These are phyloP conservation scores for Zaprionus bogoriensis DNA, from an alignment of 2,888 invertebrate species.

Conservation along the genomic window DNA sequence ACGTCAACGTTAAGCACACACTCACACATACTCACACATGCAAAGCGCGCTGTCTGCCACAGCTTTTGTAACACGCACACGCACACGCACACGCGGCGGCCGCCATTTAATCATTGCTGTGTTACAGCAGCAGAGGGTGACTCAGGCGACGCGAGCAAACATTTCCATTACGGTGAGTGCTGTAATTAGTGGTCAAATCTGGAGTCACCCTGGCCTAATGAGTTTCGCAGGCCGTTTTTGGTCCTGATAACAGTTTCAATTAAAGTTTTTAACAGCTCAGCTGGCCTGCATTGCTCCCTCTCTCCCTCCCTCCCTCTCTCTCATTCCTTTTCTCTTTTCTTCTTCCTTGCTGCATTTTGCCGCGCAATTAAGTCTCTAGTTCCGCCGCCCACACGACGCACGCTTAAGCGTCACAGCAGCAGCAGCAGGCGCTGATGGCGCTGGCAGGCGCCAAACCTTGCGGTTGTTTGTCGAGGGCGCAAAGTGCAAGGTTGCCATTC, in stretches of 20 bases:
- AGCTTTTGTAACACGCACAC: constrained; percentile 2
- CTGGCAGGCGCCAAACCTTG: constrained; percentile 53
- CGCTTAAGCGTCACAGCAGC: constrained; percentile 17
- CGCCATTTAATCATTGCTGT: constrained; percentile 31
- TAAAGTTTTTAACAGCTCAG: constrained; percentile 55
- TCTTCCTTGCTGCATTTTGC: constrained; percentile 19
- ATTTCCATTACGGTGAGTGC: constrained; percentile 8
- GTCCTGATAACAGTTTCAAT: constrained; percentile 52
- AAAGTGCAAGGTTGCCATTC: constrained; percentile 73
- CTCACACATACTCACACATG: constrained; percentile 9
- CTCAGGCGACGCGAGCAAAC: constrained; percentile 17
- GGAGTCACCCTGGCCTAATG: constrained; percentile 42
- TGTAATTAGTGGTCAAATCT: constrained; percentile 15
- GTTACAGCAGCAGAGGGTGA: constrained; percentile 29
- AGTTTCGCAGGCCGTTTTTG: constrained; percentile 19
- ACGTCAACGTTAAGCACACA: no score
- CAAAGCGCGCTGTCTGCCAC: no score
- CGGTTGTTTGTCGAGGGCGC: constrained; percentile 64
- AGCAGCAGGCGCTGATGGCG: constrained; percentile 3
- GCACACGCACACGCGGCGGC: constrained; percentile 1
- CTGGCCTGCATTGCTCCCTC: constrained; percentile 23
- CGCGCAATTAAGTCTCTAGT: constrained; percentile 47
- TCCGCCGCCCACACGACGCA: constrained; percentile 19
- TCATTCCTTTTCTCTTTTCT: neutral
- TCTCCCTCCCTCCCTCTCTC: neutral